phyloP scores from a whole-genome alignment of 2,888 invertebrate species.

The Cyaniris semiargus region DNA sequence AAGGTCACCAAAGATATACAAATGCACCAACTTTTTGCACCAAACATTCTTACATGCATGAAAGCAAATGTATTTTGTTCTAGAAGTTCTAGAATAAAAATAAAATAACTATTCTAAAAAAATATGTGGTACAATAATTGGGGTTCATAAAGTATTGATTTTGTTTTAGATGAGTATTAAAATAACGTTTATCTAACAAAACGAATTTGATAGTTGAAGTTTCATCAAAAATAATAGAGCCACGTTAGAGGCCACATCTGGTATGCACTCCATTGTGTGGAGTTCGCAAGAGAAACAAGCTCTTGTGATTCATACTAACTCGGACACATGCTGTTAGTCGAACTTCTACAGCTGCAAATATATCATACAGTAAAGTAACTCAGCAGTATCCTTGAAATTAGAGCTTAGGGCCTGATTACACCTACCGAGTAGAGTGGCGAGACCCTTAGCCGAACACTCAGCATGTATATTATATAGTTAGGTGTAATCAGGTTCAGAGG shows the following conservation, averaged over 20 bases:
- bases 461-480: too few relatives aligned
- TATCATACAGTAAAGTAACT: neutral
- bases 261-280: neutral
- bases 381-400: too few relatives aligned
- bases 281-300: constrained; percentile 19
- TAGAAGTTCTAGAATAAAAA: neutral
- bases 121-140: too few relatives aligned
- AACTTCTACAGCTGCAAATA: neutral
- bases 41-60: neutral
- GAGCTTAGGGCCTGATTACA: too few relatives aligned
- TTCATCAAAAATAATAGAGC: constrained; percentile 4
- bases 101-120: too few relatives aligned
- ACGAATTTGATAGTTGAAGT: neutral
- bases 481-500: too few relatives aligned
- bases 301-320: constrained; percentile 11
- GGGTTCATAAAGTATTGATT: too few relatives aligned
- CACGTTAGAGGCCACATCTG: neutral
- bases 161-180: too few relatives aligned
- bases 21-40: constrained; percentile 17
- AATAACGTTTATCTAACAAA: too few relatives aligned
- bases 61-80: neutral
- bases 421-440: too few relatives aligned
- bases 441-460: too few relatives aligned
- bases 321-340: constrained; percentile 5
- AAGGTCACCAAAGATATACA: constrained; percentile 21